phyloP scores from a whole-genome alignment of 2,113 vertebrate genomes.

The Synchiropus splendidus region DNA sequence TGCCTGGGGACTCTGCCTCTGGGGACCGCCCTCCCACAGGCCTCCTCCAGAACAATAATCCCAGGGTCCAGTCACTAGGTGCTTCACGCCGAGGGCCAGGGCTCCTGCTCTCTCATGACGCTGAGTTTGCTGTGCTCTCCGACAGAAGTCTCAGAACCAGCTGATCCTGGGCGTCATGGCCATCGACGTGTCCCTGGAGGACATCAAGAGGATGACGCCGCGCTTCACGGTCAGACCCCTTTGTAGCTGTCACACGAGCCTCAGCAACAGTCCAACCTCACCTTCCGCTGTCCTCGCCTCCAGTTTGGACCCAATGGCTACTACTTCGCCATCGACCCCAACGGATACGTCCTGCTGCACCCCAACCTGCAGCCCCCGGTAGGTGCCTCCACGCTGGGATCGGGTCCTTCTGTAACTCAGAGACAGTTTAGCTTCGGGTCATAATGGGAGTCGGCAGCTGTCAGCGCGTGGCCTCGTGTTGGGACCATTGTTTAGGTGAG shows the following conservation, averaged over 20 bases:
- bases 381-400: constrained; percentile 21
- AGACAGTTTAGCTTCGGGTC: too few species aligned
- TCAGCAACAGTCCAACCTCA: too few species aligned
- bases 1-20: too few species aligned
- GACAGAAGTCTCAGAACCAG: constrained; percentile 72
- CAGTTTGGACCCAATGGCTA: constrained; percentile 96
- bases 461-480: too few species aligned
- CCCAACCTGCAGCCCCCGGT: constrained; percentile 95
- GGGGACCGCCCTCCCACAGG: not conserved
- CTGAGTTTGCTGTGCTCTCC: constrained; percentile 16
- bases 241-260: not conserved
- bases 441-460: too few species aligned
- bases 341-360: constrained; percentile 93
- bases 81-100: constrained; percentile 57
- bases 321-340: constrained; percentile 96
- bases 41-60: not conserved
- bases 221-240: constrained; percentile 80
- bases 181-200: constrained; percentile 89
- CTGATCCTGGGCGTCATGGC: constrained; percentile 97
- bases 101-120: constrained; percentile 29
- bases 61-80: constrained; percentile 35
- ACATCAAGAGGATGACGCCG: constrained; percentile 91
- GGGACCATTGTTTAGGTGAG: too few species aligned
- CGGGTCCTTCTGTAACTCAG: too few species aligned
- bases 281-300: constrained; percentile 2